Evolutionary conservation across 2,888 invertebrate genomes (phyloP), one percentile per base, ranked within the genome.

Genomic region (Hypena proboscidalis): DNA sequence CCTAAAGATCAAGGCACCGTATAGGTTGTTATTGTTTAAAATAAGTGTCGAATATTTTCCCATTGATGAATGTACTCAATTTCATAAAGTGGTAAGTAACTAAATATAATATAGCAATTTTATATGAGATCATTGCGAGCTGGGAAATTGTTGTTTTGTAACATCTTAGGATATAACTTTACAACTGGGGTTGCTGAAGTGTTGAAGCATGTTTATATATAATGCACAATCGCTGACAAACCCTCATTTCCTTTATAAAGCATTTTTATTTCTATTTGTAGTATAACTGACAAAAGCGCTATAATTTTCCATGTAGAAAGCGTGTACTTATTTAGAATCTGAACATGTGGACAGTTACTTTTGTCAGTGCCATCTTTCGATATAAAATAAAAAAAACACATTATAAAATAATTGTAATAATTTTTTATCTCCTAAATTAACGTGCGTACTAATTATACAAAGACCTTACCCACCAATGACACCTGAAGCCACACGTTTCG

Each of bases 391-490:
- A 64, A 53, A 49, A 64, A 48, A 42, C 63, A 58, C 57, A 67
- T 63, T 67, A 44, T 49, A 58, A 68, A 68, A 54, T 62, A 50
- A 54, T 51, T 58, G 41, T 55, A 64, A 55, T 52, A 48, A 49
- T 59, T 62, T 58, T 58, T 54, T 41, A 57, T 62, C 53, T 50
- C 44, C 53, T 47, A 46, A 65, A 62, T 51, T 43, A 37, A 63
- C 80, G 86, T 85, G 85, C 85, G 73, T 76, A 74, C 66, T 75
- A 69, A 62, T 67, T 71, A 83, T 80, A 83, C 81, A 83, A 83
- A 86, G 80, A 87, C 77, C 78, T 77, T 85, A 80, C 90, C 90
- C 90, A 89, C 90, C 90, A 88, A 89, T 83, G 78, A 84, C 87
- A 87, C 79, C 85, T 75, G 80, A 84, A 81, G 83, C 85, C 87